These are phyloP conservation scores for Leptopilina syphax DNA, from an alignment of 2,888 invertebrate genomes.

Conservation along the genomic window DNA sequence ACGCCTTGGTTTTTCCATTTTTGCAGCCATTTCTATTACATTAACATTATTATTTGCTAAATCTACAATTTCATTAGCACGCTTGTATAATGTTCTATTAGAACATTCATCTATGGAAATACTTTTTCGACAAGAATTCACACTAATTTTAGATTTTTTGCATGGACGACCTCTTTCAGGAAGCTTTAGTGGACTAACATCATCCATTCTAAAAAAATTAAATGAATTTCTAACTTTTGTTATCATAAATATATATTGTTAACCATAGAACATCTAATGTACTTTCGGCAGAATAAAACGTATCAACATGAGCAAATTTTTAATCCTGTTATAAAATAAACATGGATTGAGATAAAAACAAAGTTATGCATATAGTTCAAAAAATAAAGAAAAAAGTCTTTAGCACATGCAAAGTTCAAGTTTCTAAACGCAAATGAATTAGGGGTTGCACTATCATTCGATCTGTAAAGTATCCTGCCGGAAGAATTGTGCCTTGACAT, in stretches of 20 bases:
- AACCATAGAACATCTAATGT: background rate
- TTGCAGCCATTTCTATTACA: background rate
- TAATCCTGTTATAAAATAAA: background rate
- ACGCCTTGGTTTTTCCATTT: background rate
- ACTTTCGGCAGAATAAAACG: background rate
- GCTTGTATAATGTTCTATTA: background rate
- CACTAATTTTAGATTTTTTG: background rate
- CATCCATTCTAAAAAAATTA: background rate
- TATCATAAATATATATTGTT: background rate
- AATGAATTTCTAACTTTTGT: background rate
- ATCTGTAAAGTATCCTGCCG: background rate
- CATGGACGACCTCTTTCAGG: background rate
- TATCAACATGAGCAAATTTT: background rate
- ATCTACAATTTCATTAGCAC: conserved; percentile 1
- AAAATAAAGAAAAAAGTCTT: background rate
- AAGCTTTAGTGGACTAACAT: background rate
- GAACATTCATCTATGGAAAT: background rate
- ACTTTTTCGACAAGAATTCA: background rate
- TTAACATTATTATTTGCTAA: background rate
- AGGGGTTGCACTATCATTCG: background rate
- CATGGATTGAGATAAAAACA: background rate
- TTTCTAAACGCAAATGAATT: background rate
- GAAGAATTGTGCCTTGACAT: background rate
- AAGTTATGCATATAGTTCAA: background rate
- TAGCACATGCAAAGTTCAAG: background rate